Conservation (phyloP, 2,888 invertebrate genomes). For the Aphrophora alni region DNA sequence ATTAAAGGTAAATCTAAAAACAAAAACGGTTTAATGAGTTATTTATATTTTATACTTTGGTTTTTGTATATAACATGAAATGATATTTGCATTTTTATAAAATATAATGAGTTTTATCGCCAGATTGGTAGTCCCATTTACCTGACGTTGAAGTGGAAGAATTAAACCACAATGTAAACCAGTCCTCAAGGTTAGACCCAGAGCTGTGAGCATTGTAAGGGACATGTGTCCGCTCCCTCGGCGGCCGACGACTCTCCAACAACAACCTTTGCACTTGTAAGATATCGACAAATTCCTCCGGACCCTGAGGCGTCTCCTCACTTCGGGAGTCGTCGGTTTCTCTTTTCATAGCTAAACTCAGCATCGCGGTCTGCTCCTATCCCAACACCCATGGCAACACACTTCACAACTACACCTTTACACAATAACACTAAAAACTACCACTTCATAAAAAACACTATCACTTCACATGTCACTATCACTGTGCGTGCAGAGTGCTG, state of each 20-base stretch:
- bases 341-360: constrained; percentile 20
- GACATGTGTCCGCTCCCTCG: not conserved
- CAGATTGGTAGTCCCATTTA: no score
- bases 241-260: constrained; percentile 58
- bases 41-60: no score
- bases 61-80: no score
- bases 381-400: constrained; percentile 27
- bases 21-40: no score
- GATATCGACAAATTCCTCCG: constrained; percentile 80
- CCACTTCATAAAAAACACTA: not conserved
- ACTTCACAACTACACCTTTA: not conserved
- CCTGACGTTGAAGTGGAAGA: not conserved
- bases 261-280: constrained; percentile 80
- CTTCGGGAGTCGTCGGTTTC: constrained; percentile 51
- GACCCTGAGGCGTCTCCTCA: constrained; percentile 51
- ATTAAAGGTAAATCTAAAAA: no score
- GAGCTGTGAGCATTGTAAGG: constrained; percentile 20
- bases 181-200: constrained; percentile 21
- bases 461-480: not conserved
- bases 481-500: not conserved
- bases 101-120: no score
- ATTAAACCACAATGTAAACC: constrained; percentile 36
- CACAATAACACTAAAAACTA: not conserved
- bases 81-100: no score
- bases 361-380: constrained; percentile 19